phyloP scores from a whole-genome alignment of 2,113 vertebrate genomes.

The Saguinus imperator region DNA sequence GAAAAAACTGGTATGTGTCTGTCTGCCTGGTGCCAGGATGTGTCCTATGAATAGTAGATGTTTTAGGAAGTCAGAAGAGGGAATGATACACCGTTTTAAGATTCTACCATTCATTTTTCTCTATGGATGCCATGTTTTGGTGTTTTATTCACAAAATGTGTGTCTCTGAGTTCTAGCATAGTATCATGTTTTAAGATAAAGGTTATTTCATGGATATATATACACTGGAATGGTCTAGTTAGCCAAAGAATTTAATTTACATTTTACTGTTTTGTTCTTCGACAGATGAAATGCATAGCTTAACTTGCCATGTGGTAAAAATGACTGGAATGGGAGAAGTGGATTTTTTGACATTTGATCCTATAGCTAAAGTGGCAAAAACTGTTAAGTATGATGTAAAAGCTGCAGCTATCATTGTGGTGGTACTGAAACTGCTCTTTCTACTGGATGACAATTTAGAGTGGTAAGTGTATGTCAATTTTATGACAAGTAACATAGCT shows the following conservation, averaged over 20 bases:
- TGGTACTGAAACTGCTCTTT: slow-evolving; percentile 93
- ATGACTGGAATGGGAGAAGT: slow-evolving; percentile 80
- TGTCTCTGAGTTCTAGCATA: not conserved
- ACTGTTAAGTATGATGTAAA: slow-evolving; percentile 90
- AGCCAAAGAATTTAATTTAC: slow-evolving; percentile 6
- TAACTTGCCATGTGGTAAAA: slow-evolving; percentile 87
- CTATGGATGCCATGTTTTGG: not conserved
- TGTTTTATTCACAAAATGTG: not conserved
- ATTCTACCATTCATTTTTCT: not conserved
- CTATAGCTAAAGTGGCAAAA: slow-evolving; percentile 61
- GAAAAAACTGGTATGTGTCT: not conserved
- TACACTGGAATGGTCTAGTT: not conserved
- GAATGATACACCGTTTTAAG: not conserved
- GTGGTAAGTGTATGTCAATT: slow-evolving; percentile 85
- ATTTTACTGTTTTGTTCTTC: slow-evolving; percentile 57
- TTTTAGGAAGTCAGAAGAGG: not conserved
- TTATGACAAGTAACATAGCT: not conserved
- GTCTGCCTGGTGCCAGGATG: not conserved
- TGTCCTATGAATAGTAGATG: not conserved
- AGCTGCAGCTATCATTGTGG: slow-evolving; percentile 88
- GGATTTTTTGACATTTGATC: slow-evolving; percentile 84
- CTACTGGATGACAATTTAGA: slow-evolving; percentile 90
- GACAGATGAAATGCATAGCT: slow-evolving; percentile 89
- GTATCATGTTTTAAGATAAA: not conserved
- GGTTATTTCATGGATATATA: not conserved